Conservation (phyloP, 2,113 vertebrate species). For the Morphnarchus princeps region DNA sequence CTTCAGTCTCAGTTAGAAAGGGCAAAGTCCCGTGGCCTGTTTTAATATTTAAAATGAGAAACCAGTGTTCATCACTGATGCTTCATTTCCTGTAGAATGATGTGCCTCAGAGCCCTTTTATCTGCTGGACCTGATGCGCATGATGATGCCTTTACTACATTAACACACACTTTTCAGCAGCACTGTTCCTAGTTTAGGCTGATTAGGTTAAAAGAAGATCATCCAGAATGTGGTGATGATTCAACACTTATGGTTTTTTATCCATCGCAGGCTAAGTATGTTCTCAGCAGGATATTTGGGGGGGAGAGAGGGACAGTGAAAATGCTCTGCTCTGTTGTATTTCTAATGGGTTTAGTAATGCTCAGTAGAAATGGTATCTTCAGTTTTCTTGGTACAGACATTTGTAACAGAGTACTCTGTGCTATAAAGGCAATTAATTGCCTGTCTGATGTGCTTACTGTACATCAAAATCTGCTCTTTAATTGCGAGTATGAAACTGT, state of each 20-base stretch:
- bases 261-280: neutral
- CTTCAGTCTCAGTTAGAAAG: neutral
- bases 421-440: conserved; percentile 46
- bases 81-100: conserved; percentile 28
- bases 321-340: neutral
- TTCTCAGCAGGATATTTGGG: neutral
- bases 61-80: neutral
- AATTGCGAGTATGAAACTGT: conserved; percentile 22
- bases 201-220: conserved; percentile 28
- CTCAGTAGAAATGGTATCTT: neutral
- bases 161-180: neutral
- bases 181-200: neutral
- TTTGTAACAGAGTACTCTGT: neutral
- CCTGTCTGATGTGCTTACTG: conserved; percentile 12
- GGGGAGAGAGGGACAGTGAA: neutral
- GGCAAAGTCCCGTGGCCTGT: neutral
- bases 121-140: neutral
- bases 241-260: conserved; percentile 24
- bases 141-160: neutral
- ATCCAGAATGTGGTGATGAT: neutral
- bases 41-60: conserved; percentile 29
- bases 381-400: neutral
- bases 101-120: conserved; percentile 13
- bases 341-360: conserved; percentile 7
- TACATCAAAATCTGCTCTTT: conserved; percentile 49